Evolutionary conservation across 2,797 vertebrate species (phyloP), one percentile per base, ranked within the genome.

Genomic region (Microctenopoma steveboyesi): DNA sequence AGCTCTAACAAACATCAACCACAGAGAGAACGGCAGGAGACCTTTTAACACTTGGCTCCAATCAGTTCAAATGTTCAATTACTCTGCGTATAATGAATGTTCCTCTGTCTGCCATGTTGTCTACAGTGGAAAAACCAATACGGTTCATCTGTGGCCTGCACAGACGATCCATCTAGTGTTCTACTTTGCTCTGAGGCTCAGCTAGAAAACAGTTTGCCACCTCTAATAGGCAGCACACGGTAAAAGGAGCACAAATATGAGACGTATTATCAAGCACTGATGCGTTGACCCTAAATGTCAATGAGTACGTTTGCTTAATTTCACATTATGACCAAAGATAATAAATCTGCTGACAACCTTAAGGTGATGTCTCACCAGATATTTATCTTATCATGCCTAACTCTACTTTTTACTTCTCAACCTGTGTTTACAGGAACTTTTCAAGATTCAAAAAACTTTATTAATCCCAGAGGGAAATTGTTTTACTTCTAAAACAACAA

Each of bases 121-220:
- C 61, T 73, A 27, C 43, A 43, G 15, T 81, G 90, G 90, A 92
- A 92, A 92, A 89, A 88, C 77, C 89, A 71, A 91, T 92, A 77
- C 35, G 43, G 67, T 51, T 69, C 64, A 74, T 76, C 64, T 73
- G 75, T 59, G 73, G 74, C 67, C 68, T 70, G 65, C 63, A 45
- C 60, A 46, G 66, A 53, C 69, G 54, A 83, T 87, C 87, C 64
- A 80, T 89, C 55, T 25, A 7, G 56, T 80, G 83, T 74, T 85
- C 88, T 78, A 83, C 69, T 86, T 69, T 73, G 69, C 51, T 50
- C 64, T 16, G 59, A 50, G 74, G 59, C 70, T 74, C 77, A 72
- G 62, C 74, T 75, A 60, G 56, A 47, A 22, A 64, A 52, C 51
- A 64, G 14, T 28, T 25, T 25, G 58, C 1, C 47, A 25, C n/a